Percentiles rank a stretch among this genome's conserved stretches.
Conservation (phyloP, 2,113 vertebrate species). For the Chelonoidis abingdonii region DNA sequence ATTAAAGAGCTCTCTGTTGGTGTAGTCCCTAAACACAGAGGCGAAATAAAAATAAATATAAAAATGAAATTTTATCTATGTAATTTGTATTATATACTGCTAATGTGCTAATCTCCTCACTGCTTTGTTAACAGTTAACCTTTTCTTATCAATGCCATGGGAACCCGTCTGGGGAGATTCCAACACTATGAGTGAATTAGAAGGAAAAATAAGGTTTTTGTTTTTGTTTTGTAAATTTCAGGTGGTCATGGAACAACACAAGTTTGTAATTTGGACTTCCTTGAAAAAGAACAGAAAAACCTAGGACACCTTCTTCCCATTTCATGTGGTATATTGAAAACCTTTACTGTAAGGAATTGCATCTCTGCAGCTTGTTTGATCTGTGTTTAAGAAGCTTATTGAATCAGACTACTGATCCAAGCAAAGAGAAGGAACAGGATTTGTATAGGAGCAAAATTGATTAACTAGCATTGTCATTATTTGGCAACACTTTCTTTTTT, state of each 20-base stretch:
- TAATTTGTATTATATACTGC: neutral
- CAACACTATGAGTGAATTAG: neutral
- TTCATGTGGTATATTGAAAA: neutral
- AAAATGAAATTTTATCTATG: neutral
- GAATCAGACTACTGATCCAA: neutral
- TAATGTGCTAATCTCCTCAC: neutral
- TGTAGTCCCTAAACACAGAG: neutral
- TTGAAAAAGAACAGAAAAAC: neutral
- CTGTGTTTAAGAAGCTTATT: neutral
- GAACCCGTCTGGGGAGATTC: neutral
- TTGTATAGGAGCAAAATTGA: neutral
- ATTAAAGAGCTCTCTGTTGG: slow-evolving; percentile 6
- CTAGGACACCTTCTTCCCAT: accelerated
- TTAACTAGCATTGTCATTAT: neutral
- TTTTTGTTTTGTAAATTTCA: neutral
- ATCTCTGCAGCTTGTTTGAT: neutral
- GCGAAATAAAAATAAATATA: neutral
- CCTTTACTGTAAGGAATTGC: neutral
- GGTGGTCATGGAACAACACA: neutral
- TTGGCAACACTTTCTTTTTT: neutral
- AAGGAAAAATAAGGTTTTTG: neutral
- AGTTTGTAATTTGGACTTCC: neutral
- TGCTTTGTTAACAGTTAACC: neutral
- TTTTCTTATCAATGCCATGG: neutral
- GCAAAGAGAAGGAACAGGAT: neutral